Evolutionary conservation across 2,113 vertebrate genomes (phyloP), one percentile per base, ranked within the genome.

Genomic region (Dicaeum eximium): DNA sequence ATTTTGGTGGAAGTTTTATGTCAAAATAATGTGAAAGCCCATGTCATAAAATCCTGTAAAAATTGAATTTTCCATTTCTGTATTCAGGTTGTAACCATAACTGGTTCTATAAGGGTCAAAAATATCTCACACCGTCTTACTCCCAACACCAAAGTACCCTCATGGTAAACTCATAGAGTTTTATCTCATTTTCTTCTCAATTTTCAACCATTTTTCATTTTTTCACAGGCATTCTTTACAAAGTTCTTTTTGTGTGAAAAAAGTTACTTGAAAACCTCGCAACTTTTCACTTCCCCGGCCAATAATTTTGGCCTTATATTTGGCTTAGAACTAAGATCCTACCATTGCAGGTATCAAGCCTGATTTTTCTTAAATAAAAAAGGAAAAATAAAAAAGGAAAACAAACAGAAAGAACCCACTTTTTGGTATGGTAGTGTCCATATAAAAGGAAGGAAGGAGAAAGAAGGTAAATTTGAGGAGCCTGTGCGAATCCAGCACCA

Each of bases 1-100:
- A 75, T 85, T 94, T 90, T 95, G 71, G 56, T 81, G n/a, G 31
- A 93, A 92, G 42, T 66, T 86, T 94, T 85, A 48, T 62, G 37
- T 84, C 64, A 80, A 80, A 82, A 83, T 79, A 85, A 77, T 42
- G 47, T 48, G 54, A 69, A 58, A 77, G 6, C 23, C 31, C 2
- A 7, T 72, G 2, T 40, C 25, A 24, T 71, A 33, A 90, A 83
- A 67, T 80, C 18, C 25, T 48, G 4, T 64, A 48, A 67, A 78
- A 80, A 60, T 2, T 53, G 84, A 18, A 9, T 82, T 91, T 94
- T 79, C 42, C 7, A 23, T 42, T 69, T 37, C 40, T 88, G 9
- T 65, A 27, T 57, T 80, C 16, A 51, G 21, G 11, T 7, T 42
- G 30, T 44, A 60, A 80, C 28, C 20, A 25, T 10, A 70, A 71